A percentile compares a stretch with the other conserved stretches of the same genome.
Conservation (phyloP, 2,113 vertebrate species). For the Odocoileus virginianus region DNA sequence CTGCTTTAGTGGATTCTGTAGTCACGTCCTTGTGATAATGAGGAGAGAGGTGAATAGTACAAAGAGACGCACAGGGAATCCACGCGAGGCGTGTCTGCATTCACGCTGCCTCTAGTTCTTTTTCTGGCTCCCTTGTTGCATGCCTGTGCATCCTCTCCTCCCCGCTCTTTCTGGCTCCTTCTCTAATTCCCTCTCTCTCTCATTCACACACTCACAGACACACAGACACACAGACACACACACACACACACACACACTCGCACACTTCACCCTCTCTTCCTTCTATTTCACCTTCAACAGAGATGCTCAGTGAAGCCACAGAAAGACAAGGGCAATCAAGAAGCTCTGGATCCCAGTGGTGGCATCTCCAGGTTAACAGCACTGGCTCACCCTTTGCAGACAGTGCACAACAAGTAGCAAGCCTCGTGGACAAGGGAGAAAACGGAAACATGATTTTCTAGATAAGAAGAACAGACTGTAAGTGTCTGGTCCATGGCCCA, state of each 20-base stretch:
- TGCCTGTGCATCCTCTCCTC: accelerated
- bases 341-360: too few relatives aligned
- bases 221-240: not conserved
- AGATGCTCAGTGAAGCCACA: not conserved
- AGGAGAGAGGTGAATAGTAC: not conserved
- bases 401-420: not conserved
- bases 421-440: not conserved
- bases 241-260: not conserved
- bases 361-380: not conserved
- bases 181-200: not conserved
- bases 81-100: accelerated
- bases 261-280: not conserved
- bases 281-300: not conserved
- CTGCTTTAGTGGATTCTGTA: not conserved
- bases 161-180: not conserved
- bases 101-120: accelerated
- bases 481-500: too few relatives aligned
- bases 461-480: not conserved
- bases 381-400: not conserved
- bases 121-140: not conserved
- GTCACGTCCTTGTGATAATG: not conserved
- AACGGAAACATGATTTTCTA: accelerated
- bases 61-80: not conserved
- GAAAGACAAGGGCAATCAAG: not conserved
- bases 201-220: not conserved